These are phyloP conservation scores for Xenopus laevis DNA, from an alignment of 2,113 vertebrate species.

Conservation along the genomic window DNA sequence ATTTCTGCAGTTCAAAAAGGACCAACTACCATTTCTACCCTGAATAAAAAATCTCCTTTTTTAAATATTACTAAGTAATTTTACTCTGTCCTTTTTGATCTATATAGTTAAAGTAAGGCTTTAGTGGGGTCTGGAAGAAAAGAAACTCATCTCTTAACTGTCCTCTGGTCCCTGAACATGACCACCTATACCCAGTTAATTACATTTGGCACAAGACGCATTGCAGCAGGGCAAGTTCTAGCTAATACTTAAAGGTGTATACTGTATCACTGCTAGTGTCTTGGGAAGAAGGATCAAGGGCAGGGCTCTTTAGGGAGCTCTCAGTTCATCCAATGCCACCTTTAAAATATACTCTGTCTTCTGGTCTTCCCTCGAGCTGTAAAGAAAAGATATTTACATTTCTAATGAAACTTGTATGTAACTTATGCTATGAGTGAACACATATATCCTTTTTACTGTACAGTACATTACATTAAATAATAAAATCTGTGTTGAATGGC, in stretches of 20 bases:
- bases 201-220: slow-evolving; percentile 25
- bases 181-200: slow-evolving; percentile 5
- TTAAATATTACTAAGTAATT: no score
- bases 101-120: background rate
- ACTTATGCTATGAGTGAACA: no score
- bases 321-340: background rate
- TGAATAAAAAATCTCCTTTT: no score
- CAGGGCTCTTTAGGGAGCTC: background rate
- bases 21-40: no score
- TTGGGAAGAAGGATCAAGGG: no score
- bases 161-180: slow-evolving; percentile 16
- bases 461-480: no score
- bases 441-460: no score
- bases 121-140: slow-evolving; percentile 4
- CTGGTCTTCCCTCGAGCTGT: slow-evolving; percentile 88
- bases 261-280: slow-evolving; percentile 14
- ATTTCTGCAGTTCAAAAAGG: no score
- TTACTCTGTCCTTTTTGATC: no score
- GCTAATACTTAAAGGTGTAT: slow-evolving; percentile 26
- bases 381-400: no score
- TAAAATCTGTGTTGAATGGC: no score
- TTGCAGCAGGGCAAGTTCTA: slow-evolving; percentile 15
- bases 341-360: slow-evolving; percentile 91
- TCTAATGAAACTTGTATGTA: no score
- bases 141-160: background rate